These are phyloP conservation scores for Cosmorhoe ocellata DNA, from an alignment of 2,888 invertebrate genomes.

Conservation along the genomic window DNA sequence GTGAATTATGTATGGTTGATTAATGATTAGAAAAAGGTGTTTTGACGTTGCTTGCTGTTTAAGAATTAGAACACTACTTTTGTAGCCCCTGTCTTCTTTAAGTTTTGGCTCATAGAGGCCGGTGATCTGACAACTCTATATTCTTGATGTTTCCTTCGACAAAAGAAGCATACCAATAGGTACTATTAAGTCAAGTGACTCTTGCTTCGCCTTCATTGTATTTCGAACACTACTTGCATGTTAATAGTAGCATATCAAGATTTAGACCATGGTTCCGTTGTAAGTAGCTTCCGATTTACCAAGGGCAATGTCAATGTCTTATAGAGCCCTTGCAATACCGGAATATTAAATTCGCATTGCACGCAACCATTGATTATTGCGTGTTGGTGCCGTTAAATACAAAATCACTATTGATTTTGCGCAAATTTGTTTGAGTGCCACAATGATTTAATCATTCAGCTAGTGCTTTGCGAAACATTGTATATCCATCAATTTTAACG, in stretches of 20 bases:
- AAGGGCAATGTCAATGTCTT: conserved; percentile 16
- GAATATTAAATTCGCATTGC: background rate
- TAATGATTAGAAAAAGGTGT: too few species aligned
- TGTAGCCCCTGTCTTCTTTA: too few species aligned
- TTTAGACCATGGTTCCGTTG: conserved; percentile 17
- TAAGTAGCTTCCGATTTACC: conserved; percentile 11
- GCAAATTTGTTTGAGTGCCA: background rate
- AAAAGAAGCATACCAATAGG: conserved; percentile 12
- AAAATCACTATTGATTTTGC: background rate
- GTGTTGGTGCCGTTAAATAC: background rate
- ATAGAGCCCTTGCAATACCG: background rate
- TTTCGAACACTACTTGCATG: conserved; percentile 12
- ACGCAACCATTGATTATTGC: conserved; percentile 6
- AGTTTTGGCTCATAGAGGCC: background rate
- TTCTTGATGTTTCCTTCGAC: conserved; percentile 16
- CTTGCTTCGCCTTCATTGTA: conserved; percentile 15
- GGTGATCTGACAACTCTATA: background rate
- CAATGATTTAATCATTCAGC: too few species aligned
- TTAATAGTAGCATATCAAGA: conserved; percentile 15
- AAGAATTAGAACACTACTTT: too few species aligned
- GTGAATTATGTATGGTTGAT: too few species aligned
- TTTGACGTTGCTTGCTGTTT: too few species aligned
- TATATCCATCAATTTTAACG: too few species aligned
- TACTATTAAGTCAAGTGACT: conserved; percentile 9
- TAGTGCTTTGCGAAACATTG: too few species aligned